phyloP scores from a whole-genome alignment of 2,113 vertebrate genomes.

The Tamias sibiricus region DNA sequence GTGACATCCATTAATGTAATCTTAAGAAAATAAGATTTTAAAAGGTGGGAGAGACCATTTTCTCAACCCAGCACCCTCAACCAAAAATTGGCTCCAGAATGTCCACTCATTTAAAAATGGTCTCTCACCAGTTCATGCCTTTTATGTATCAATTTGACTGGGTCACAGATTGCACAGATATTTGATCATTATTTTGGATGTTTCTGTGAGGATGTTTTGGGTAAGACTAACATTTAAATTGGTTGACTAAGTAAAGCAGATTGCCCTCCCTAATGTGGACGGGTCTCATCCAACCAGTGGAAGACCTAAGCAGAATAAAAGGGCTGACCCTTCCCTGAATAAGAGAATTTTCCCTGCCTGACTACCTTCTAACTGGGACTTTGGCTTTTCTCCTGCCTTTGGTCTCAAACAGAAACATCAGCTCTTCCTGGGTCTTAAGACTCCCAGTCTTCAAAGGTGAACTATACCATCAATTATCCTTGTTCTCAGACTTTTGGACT shows the following conservation, averaged over 20 bases:
- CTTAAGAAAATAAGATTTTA: conserved; percentile 25
- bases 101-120: not conserved
- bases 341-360: not conserved
- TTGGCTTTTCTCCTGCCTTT: not conserved
- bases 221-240: not conserved
- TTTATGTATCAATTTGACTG: not conserved
- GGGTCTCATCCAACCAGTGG: not conserved
- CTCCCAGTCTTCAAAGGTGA: not conserved
- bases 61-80: not conserved
- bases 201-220: not conserved
- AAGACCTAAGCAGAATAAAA: not conserved
- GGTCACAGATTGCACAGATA: not conserved
- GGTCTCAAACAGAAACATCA: not conserved
- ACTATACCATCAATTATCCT: not conserved
- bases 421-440: not conserved
- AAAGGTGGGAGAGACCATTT: not conserved
- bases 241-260: not conserved
- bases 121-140: not conserved
- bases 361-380: not conserved
- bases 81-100: not conserved
- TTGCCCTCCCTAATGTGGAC: not conserved
- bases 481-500: not conserved
- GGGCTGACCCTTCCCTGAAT: not conserved
- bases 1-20: not conserved
- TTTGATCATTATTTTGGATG: not conserved